Base-by-base conservation (phyloP, 2,888 invertebrate species). In the Xestia c-nigrum region DNA sequence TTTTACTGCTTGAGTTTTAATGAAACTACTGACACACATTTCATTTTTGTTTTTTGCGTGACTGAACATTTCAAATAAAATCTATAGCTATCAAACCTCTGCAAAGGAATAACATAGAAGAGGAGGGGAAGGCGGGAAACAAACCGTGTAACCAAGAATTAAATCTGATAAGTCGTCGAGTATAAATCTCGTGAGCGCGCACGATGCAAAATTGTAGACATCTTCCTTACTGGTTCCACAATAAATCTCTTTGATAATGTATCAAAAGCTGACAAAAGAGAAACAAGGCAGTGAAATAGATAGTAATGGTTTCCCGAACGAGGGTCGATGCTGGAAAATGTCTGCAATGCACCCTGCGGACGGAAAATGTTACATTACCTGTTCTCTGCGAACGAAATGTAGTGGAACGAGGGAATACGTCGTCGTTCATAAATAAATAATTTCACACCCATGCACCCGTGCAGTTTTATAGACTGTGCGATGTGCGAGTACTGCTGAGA, bases 291-390 rank as follows among this genome's bases (percentile, higher is more conserved):
- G 82, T 81, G 74, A 85, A 85, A 81, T 79, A 83, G 81, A 86
- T 85, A 83, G 82, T 88, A 90, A 89, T 87, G 82, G 88, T 74
- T 89, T 88, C 78, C 82, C 85, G 83, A 85, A 85, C 76, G 70
- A 69, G 64, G 66, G 74, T 83, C 72, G 75, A 77, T 72, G 66
- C 57, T 77, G 73, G 74, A 82, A 84, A 85, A 85, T 85, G 72
- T 86, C 83, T 76, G 83, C 76, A 75, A 46, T 80, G 72, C 82
- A 80, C 52, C 69, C 61, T 31, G 47, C 24, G 59, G 31, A 74
- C 69, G 68, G 71, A 77, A 83, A 82, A 78, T 74, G 81, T 70
- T 85, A 74, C 82, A 83, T 80, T 87, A 81, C 78, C 80, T 81
- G 81, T 74, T 77, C 76, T 69, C 68, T 67, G 63, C 47, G 67